A percentile compares a stretch with the other conserved stretches of the same genome.
phyloP scores from a whole-genome alignment of 2,113 vertebrate genomes.

The Callospermophilus lateralis region DNA sequence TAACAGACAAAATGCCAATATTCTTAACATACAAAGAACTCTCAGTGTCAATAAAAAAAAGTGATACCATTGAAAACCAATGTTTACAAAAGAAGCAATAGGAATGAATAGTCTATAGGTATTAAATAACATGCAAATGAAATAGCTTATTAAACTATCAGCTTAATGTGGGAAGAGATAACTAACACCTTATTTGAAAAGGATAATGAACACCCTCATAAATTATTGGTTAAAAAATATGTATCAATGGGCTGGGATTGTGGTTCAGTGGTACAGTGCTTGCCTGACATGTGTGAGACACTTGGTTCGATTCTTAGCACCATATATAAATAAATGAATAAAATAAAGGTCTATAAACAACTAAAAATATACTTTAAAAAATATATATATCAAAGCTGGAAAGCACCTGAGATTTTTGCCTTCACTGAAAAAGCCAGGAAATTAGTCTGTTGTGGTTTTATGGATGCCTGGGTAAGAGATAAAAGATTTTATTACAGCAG shows the following conservation, averaged over 20 bases:
- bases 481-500: neutral
- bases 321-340: no score
- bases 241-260: no score
- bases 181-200: neutral
- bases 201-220: neutral
- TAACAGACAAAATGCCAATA: conserved; percentile 1
- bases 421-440: neutral
- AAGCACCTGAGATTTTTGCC: neutral
- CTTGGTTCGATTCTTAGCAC: no score
- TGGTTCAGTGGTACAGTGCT: no score
- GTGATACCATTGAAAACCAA: neutral
- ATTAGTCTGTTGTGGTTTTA: neutral
- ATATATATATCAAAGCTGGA: neutral
- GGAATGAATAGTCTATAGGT: neutral
- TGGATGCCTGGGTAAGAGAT: neutral
- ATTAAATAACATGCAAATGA: neutral
- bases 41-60: neutral
- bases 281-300: no score
- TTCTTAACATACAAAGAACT: conserved; percentile 1
- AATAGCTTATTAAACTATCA: neutral
- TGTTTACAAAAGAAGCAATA: neutral
- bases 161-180: neutral
- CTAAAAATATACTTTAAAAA: no score
- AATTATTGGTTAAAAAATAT: neutral
- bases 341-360: no score